phyloP scores from a whole-genome alignment of 2,888 invertebrate genomes.

The Drosophila multiciliata region DNA sequence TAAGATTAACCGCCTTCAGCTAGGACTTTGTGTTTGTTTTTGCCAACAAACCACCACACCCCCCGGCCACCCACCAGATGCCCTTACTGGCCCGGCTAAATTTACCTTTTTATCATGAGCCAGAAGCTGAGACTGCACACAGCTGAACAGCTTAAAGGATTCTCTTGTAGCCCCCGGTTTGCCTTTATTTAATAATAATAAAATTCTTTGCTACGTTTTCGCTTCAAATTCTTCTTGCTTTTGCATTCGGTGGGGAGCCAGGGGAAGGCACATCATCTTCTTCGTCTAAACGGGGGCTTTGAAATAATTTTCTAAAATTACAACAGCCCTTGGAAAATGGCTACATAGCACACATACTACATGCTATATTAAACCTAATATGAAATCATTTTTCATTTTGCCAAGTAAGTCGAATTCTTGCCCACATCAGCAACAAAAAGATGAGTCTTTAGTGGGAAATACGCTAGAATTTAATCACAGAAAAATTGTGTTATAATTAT shows the following conservation, averaged over 20 bases:
- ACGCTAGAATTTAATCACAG: conserved; percentile 49
- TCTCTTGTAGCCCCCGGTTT: conserved; percentile 31
- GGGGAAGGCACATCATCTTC: conserved; percentile 31
- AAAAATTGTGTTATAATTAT: conserved; percentile 58
- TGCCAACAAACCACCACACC: not conserved
- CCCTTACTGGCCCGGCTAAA: conserved; percentile 25
- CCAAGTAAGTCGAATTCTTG: conserved; percentile 2
- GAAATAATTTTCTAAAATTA: conserved; percentile 62
- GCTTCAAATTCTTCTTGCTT: not conserved
- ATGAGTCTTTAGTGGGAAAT: conserved; percentile 38
- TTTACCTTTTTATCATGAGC: conserved; percentile 40
- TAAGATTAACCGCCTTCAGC: conserved; percentile 37
- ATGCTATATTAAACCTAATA: conserved; percentile 60
- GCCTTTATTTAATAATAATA: conserved; percentile 49
- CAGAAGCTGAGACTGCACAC: conserved; percentile 12
- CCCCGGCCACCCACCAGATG: not conserved
- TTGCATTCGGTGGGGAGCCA: not conserved
- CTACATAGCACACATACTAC: not conserved
- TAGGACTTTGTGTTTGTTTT: conserved; percentile 12
- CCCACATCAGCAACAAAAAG: not conserved
- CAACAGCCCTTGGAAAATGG: conserved; percentile 20
- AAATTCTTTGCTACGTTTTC: conserved; percentile 39
- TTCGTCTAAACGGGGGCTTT: conserved; percentile 36
- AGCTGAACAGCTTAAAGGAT: conserved; percentile 52
- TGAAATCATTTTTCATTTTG: conserved; percentile 60